Conservation (phyloP, 1,140 invertebrate species). For the Drosophila lacteicornis region DNA sequence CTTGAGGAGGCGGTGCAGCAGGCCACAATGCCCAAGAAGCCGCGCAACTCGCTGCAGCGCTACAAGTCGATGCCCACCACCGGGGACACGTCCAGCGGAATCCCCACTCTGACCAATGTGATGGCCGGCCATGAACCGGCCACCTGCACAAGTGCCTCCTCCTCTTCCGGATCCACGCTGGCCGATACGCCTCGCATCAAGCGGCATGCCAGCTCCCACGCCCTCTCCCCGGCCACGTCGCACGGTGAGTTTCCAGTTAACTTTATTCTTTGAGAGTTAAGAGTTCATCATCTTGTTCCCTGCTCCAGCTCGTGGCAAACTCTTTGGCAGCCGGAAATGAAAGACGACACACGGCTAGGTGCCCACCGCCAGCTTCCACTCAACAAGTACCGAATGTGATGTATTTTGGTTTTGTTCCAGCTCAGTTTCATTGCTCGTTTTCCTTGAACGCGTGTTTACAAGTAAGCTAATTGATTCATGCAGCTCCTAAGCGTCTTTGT, state of each 20-base stretch:
- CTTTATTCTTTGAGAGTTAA: background rate
- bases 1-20: conserved; percentile 70
- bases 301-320: conserved; percentile 58
- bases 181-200: conserved; percentile 59
- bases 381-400: conserved; percentile 50
- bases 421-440: conserved; percentile 21
- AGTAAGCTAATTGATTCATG: conserved; percentile 57
- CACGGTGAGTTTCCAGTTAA: conserved; percentile 48
- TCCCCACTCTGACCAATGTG: conserved; percentile 14
- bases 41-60: conserved; percentile 70
- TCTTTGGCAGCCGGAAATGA: conserved; percentile 73
- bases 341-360: conserved; percentile 30
- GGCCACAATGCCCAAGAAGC: conserved; percentile 68
- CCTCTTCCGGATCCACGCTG: conserved; percentile 1
- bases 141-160: conserved; percentile 12
- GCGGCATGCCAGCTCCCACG: conserved; percentile 68
- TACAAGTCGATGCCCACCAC: conserved; percentile 79
- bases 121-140: conserved; percentile 6
- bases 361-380: conserved; percentile 26
- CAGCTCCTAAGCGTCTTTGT: conserved; percentile 35
- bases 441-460: conserved; percentile 18
- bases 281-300: conserved; percentile 9
- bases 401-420: conserved; percentile 31
- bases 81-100: conserved; percentile 16
- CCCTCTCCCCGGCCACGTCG: conserved; percentile 60